Conservation (phyloP, 2,888 invertebrate genomes). For the Epinotia bilunana region DNA sequence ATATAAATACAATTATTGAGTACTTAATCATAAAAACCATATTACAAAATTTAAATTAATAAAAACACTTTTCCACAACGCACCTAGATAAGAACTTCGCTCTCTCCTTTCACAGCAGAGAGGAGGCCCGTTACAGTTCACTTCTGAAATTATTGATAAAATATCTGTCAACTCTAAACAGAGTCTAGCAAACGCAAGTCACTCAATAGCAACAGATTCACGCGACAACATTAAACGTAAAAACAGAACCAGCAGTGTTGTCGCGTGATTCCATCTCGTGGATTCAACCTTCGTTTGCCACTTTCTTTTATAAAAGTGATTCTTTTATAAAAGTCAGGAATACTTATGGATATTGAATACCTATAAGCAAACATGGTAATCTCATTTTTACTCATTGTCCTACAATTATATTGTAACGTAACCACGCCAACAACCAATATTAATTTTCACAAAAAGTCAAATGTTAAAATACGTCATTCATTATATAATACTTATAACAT, state of each 20-base stretch:
- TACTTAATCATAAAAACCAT: constrained; percentile 1
- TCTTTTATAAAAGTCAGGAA: not conserved
- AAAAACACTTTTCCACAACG: not conserved
- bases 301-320: too few species aligned
- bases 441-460: too few species aligned
- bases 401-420: not conserved
- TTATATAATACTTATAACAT: too few species aligned
- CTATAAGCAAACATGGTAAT: not conserved
- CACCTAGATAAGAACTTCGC: not conserved
- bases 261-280: too few species aligned
- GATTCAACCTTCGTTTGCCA: too few species aligned
- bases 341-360: not conserved
- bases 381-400: constrained; percentile 26
- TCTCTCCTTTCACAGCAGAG: not conserved
- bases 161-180: not conserved
- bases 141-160: not conserved
- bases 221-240: too few species aligned
- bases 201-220: too few species aligned
- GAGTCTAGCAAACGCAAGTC: too few species aligned
- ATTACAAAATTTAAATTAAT: not conserved
- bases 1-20: not conserved
- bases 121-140: not conserved
- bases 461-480: too few species aligned
- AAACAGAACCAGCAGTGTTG: too few species aligned
- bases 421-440: too few species aligned